These are phyloP conservation scores for Crossocerus cetratus DNA, from an alignment of 2,888 invertebrate genomes.

Conservation along the genomic window DNA sequence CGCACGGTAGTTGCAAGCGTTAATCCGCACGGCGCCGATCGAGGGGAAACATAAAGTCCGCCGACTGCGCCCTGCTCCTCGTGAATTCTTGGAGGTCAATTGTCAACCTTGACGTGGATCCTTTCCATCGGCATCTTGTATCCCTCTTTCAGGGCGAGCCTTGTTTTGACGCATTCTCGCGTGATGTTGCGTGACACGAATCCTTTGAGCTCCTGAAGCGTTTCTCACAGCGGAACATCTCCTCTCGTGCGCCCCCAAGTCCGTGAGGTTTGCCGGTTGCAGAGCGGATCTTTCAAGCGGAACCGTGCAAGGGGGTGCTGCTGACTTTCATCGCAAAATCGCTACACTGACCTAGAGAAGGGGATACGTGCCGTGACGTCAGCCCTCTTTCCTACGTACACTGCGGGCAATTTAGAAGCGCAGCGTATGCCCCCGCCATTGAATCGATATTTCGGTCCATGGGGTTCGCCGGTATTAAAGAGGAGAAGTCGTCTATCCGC, in stretches of 20 bases:
- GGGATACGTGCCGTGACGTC: conserved; percentile 70
- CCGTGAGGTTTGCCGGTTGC: too few species aligned
- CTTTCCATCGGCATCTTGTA: neutral
- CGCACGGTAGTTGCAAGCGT: neutral
- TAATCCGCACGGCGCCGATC: neutral
- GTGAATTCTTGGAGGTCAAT: neutral
- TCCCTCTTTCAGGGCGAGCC: neutral
- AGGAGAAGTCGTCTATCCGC: conserved; percentile 53
- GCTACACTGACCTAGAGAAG: conserved; percentile 73
- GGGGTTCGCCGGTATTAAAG: conserved; percentile 64
- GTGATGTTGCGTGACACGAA: too few species aligned
- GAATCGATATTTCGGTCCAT: conserved; percentile 73
- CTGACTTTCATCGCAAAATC: conserved; percentile 38
- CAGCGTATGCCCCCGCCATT: conserved; percentile 53
- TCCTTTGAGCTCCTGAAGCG: too few species aligned
- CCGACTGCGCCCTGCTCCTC: neutral
- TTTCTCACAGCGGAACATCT: too few species aligned
- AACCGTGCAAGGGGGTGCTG: neutral
- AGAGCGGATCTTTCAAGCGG: too few species aligned
- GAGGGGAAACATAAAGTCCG: neutral
- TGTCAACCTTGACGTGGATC: neutral
- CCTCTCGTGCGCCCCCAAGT: too few species aligned
- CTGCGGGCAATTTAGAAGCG: conserved; percentile 64
- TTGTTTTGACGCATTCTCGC: neutral
- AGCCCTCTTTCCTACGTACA: conserved; percentile 61